Base-by-base conservation (phyloP, 2,797 vertebrate genomes). In the Myotis findleyi region DNA sequence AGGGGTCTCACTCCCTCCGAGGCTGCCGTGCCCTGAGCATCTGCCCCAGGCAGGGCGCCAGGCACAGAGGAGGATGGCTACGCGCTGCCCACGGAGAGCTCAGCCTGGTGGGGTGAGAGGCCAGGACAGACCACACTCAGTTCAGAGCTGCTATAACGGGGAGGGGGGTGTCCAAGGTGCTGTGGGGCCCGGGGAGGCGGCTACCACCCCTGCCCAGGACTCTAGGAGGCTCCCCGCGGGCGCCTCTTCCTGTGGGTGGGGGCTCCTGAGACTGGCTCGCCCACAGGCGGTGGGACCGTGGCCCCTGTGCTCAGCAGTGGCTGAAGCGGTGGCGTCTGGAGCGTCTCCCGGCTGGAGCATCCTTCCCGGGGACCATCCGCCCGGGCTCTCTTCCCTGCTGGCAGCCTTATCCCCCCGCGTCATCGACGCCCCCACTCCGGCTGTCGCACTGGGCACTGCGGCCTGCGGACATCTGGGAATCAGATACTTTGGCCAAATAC, bases 391-490 rank as follows among this genome's bases (percentile, higher is more conserved):
- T 66, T 44, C 89, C 38, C 10, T 36, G 33, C 83, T 47, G 49
- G 57, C 51, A 21, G 77, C 89, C 51, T 27, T 8, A 7, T 44
- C 47, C n/a, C 71, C 79, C 85, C 0, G 1, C 73, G 5, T 62
- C 41, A 4, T 9, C 5, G 9, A 94, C 75, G 79, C 93, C 71
- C 41, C 89, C 36, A 27, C 41, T 30, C 80, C 17, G 1, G 69
- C 87, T 95, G 89, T 94, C 73, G 68, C 77, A 10, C 86, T 44
- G 87, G 89, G 59, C 94, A 81, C 27, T 0, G 5, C 1, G 66
- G 76, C 83, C 89, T 57, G 49, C 36, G 75, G 95, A 79, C 89
- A 69, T 95, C 85, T 93, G 95, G 84, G 89, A 85, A 72, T 66
- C 84, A 69, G 91, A 92, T 81, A 30, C 55, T 53, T 62, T 14